Evolutionary conservation across 2,113 vertebrate species (phyloP).

Genomic region (Ciconia boyciana): DNA sequence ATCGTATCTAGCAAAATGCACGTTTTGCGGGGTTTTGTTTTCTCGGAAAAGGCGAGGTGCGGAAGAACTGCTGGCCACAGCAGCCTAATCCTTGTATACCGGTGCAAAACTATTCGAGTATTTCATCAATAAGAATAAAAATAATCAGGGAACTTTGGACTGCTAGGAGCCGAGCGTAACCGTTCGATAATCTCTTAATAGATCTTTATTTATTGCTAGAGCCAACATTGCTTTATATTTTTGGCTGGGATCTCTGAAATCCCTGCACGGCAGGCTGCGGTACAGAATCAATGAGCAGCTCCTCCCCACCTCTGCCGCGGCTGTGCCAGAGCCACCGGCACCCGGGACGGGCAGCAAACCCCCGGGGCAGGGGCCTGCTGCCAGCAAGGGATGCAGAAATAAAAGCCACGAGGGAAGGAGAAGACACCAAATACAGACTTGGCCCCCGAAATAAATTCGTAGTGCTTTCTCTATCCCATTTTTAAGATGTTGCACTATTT

Average conservation of each 20-base stretch:
- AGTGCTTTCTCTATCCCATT: background rate
- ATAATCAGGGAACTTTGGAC: background rate
- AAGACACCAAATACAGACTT: background rate
- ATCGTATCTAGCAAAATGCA: accelerated
- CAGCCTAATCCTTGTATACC: background rate
- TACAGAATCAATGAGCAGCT: background rate
- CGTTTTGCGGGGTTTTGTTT: accelerated
- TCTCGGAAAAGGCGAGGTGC: background rate
- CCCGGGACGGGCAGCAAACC: background rate
- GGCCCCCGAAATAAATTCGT: background rate
- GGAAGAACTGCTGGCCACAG: background rate
- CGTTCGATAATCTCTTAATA: background rate
- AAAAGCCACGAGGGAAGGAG: background rate
- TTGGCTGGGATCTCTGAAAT: background rate
- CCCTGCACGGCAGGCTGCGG: accelerated
- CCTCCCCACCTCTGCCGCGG: background rate
- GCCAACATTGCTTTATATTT: background rate
- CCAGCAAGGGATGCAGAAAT: background rate
- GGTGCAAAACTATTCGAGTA: background rate
- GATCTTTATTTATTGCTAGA: background rate
- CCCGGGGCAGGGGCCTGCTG: background rate
- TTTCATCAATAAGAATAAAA: background rate
- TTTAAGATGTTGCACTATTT: background rate
- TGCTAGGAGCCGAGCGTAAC: background rate
- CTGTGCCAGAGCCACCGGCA: background rate